phyloP scores from a whole-genome alignment of 2,797 vertebrate species.

The Taenioides sp. region DNA sequence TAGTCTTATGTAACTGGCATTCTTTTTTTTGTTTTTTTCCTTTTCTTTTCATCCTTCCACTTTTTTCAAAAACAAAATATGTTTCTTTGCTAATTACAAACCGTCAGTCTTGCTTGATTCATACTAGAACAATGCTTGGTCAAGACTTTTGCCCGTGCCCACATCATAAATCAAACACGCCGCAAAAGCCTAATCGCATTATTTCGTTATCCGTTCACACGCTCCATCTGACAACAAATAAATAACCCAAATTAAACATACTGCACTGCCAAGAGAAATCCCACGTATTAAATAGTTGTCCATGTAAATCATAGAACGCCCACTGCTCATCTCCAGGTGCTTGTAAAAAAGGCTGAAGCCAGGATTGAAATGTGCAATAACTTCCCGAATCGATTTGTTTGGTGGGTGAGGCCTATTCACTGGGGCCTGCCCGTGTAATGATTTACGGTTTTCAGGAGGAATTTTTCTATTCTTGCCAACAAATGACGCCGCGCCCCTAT shows the following conservation, averaged over 20 bases:
- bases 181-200: slow-evolving; percentile 12
- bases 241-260: slow-evolving; percentile 34
- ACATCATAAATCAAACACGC: slow-evolving; percentile 13
- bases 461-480: slow-evolving; percentile 74
- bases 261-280: slow-evolving; percentile 36
- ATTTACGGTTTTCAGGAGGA: slow-evolving; percentile 74
- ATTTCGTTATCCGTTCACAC: slow-evolving; percentile 19
- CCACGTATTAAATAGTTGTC: slow-evolving; percentile 44
- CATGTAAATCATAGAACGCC: slow-evolving; percentile 55
- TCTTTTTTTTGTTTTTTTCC: too few relatives aligned
- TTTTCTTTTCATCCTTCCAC: too few relatives aligned
- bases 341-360: slow-evolving; percentile 31
- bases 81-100: too few relatives aligned
- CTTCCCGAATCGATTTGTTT: slow-evolving; percentile 71
- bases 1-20: too few relatives aligned
- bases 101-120: neutral
- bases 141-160: slow-evolving; percentile 1
- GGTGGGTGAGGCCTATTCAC: slow-evolving; percentile 63
- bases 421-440: slow-evolving; percentile 57
- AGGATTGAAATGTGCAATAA: slow-evolving; percentile 67
- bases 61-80: too few relatives aligned
- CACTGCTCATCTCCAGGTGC: slow-evolving; percentile 53
- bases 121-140: neutral
- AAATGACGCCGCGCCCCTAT: slow-evolving; percentile 65
- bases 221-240: slow-evolving; percentile 25